A percentile compares a stretch with the other conserved stretches of the same genome.
Evolutionary conservation across 2,797 vertebrate genomes (phyloP).

Genomic region (Gambelia wislizenii): DNA sequence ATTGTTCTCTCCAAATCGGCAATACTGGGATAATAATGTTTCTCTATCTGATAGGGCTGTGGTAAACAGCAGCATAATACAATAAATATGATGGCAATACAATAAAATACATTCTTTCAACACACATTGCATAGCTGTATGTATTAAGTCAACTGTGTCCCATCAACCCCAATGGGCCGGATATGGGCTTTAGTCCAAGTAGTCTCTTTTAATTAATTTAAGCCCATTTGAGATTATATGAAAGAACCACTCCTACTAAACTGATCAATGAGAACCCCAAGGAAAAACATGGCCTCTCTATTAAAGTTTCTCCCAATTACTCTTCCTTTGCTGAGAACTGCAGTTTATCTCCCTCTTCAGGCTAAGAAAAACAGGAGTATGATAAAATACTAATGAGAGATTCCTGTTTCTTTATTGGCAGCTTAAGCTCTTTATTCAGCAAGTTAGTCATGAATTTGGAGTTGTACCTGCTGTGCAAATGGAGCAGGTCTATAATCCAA

Average conservation of each 20-base stretch:
- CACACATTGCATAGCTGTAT: neutral
- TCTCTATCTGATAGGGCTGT: neutral
- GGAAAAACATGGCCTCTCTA: conserved; percentile 58
- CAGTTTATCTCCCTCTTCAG: conserved; percentile 60
- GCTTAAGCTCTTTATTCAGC: conserved; percentile 26
- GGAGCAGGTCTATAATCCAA: neutral
- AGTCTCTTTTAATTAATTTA: conserved; percentile 39
- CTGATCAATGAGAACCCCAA: conserved; percentile 67
- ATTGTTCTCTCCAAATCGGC: no score
- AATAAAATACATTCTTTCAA: neutral
- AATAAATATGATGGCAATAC: neutral
- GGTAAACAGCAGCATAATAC: neutral
- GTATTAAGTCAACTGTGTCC: neutral
- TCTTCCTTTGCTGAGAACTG: conserved; percentile 60
- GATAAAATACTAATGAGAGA: conserved; percentile 7
- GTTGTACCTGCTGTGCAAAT: conserved; percentile 9
- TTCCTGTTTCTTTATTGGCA: conserved; percentile 41
- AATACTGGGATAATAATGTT: no score
- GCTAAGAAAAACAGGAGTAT: conserved; percentile 30
- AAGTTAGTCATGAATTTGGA: conserved; percentile 34
- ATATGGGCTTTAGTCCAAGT: neutral
- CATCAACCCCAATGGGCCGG: conserved; percentile 3
- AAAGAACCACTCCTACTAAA: conserved; percentile 53
- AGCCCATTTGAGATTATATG: conserved; percentile 51
- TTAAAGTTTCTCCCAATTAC: conserved; percentile 69